Base-by-base conservation (phyloP, 1,140 invertebrate genomes). In the Drosophila ercepeae region DNA sequence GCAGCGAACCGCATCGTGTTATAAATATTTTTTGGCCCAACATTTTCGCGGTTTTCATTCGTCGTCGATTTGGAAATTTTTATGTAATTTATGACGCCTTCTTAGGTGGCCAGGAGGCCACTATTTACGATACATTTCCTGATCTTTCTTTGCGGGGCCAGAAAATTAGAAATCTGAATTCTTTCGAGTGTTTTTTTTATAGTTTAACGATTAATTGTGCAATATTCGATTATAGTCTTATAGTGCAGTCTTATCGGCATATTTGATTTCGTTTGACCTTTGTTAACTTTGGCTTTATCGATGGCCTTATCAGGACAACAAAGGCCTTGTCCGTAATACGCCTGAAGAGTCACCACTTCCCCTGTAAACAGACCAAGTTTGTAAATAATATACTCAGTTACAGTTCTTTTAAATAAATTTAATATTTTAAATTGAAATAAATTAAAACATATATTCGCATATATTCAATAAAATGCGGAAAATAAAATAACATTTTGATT, bases 1-100 rank as follows among this genome's bases (percentile, higher is more conserved):
- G 77, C 77, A 70, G 42, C 65, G 45, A 53, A 53, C 55, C 77
- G 63, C 60, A 72, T 64, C 55, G 59, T 75, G 59, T 81, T 81
- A 71, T 76, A 59, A 81, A 70, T 50, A 77, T 81, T 59, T 71
- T 71, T 77, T 64, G 77, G 39, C 55, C 52, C 51, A 72, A 73
- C 68, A 77, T 57, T 63, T 82, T 67, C 46, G 67, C 44, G 67
- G 78, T 67, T 76, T 76, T 76, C 69, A 72, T 48, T 52, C 21
- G 41, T 19, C 63, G 60, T n/a, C n/a, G n/a, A n/a, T 67, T 67
- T 67, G 63, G 60, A 67, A 52, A 53, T 65, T 55, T 67, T 61
- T 67, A 19, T 67, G 63, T 67, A 67, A 67, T 67, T 67, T 67
- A 67, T 67, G 63, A 52, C 16, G 27, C 36, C 63, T 67, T 67